Evolutionary conservation across 2,797 vertebrate species (phyloP).

Genomic region (Anguilla obscura): DNA sequence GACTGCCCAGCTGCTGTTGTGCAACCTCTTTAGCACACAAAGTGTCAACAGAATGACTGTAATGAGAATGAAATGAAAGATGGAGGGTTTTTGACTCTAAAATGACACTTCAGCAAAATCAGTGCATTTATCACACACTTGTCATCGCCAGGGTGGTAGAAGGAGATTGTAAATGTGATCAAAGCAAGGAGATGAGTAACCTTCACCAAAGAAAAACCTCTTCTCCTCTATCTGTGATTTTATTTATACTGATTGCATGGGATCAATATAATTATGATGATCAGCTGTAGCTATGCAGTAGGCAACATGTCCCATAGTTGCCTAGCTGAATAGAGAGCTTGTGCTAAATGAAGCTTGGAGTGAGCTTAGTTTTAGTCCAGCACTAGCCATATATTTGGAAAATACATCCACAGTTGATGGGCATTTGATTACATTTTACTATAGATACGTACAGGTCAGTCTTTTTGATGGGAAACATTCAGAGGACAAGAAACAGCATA

Average conservation of each 20-base stretch:
- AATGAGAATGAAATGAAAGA: background rate
- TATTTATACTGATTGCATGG: background rate
- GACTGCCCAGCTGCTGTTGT: background rate
- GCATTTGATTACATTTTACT: background rate
- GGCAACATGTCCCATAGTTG: background rate
- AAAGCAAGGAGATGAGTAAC: background rate
- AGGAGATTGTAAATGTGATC: background rate
- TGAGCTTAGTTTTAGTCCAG: background rate
- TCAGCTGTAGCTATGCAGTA: background rate
- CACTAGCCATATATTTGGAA: background rate
- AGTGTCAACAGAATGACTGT: background rate
- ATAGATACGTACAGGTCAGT: background rate
- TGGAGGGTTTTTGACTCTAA: background rate
- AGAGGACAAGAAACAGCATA: background rate
- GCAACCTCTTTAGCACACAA: background rate
- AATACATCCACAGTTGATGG: background rate
- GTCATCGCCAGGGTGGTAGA: background rate
- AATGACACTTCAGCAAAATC: background rate
- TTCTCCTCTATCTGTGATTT: background rate
- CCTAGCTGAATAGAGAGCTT: background rate
- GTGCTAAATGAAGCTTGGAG: background rate
- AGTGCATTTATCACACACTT: background rate
- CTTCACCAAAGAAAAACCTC: background rate
- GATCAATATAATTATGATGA: background rate
- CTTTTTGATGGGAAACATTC: background rate